Evolutionary conservation across 35 echinoderm and acorn worm species (phyloP).

Genomic region (Stichopus chloronotus): DNA sequence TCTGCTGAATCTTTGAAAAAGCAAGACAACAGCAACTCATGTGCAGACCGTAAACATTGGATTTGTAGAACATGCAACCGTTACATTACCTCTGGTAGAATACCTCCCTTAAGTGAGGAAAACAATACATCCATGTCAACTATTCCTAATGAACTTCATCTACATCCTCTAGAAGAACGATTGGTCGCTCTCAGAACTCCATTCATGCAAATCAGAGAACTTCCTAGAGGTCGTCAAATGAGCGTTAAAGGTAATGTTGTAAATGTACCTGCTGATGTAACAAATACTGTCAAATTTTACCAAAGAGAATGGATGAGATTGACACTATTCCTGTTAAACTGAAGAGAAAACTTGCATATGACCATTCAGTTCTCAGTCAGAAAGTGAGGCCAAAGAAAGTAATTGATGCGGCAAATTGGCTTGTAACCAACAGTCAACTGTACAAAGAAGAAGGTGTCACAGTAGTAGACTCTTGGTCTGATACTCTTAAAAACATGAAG

Average conservation of each 20-base stretch:
- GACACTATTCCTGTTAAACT: conserved; percentile 50
- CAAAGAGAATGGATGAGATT: conserved; percentile 32
- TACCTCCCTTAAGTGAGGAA: not conserved
- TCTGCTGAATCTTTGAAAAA: not conserved
- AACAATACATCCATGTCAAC: conserved; percentile 36
- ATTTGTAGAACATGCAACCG: conserved; percentile 44
- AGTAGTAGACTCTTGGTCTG: not conserved
- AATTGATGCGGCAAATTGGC: conserved; percentile 45
- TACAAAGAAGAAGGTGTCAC: conserved; percentile 50
- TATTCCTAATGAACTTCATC: conserved; percentile 19
- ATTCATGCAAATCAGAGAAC: conserved; percentile 69
- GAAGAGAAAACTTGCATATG: conserved; percentile 51
- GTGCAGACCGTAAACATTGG: not conserved
- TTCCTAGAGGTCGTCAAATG: conserved; percentile 58
- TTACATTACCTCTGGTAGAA: not conserved
- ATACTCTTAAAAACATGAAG: not conserved
- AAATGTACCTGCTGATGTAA: conserved; percentile 55
- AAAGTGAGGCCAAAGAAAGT: conserved; percentile 61
- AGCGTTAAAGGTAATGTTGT: conserved; percentile 62
- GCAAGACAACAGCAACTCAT: not conserved
- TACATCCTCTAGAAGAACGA: conserved; percentile 59
- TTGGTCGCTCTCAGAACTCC: conserved; percentile 49
- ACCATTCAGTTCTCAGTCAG: conserved; percentile 34
- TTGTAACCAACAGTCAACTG: conserved; percentile 48
- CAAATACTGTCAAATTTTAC: conserved; percentile 46